Evolutionary conservation across 1,140 invertebrate species (phyloP), one percentile per base, ranked within the genome.

Genomic region (Drosophila suzukii): DNA sequence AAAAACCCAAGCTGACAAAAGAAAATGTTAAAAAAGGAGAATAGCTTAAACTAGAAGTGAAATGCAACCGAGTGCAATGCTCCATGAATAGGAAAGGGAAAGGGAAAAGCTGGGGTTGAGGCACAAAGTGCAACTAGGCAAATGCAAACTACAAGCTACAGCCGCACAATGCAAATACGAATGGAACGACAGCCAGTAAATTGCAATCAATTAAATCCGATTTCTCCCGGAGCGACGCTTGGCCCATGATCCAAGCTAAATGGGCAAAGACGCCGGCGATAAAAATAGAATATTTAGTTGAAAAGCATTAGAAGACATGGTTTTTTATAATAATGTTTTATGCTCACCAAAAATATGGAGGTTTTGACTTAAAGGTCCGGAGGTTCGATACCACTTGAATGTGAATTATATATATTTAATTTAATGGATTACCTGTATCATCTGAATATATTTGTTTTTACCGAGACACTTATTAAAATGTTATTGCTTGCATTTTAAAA

Each of bases 121-220:
- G 30, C 15, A 12, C 49, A 58, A 55, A 43, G 76, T 56, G 41
- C 72, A 67, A 60, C 46, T 13, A 55, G 49, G 43, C 39, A 24
- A 49, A 56, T 53, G 39, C 30, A 54, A 70, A 73, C 13, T 70
- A 17, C 63, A 78, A 41, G 20, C 49, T 70, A 41, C 67, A 71
- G 51, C 65, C 51, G 66, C 47, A 63, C 59, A 83, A 80, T 65
- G 57, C 56, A 44, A 67, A 47, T 36, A 67, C 75, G 60, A 54
- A 24, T 10, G 7, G 59, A 27, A 65, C 57, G 68, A 61, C 71
- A 75, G 55, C 41, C 75, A 61, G 43, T 77, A 80, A 89, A 89
- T 84, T 89, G 80, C 65, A 62, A 84, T 67, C 62, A 84, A 89
- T 89, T 89, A 89, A 89, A 89, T 59, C 57, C 47, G 51, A 71